Percentiles rank a stretch among this genome's conserved stretches.
Conservation (phyloP, 2,113 vertebrate species). For the Pica pica region DNA sequence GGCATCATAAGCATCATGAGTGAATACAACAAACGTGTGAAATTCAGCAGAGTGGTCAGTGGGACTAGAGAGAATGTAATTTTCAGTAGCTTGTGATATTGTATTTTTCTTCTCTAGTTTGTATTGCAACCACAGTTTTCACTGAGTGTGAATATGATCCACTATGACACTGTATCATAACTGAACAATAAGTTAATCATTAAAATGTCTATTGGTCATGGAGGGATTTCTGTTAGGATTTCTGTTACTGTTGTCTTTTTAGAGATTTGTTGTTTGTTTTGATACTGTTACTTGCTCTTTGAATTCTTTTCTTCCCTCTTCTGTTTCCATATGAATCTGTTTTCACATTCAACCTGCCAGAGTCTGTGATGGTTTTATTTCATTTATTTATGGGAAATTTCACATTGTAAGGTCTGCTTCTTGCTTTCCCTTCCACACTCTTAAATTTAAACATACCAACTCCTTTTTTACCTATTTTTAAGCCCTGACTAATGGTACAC, state of each 20-base stretch:
- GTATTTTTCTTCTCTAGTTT: neutral
- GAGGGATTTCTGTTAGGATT: neutral
- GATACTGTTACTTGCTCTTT: neutral
- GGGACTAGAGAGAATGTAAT: neutral
- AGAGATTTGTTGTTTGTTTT: neutral
- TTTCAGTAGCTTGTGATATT: neutral
- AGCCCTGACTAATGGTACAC: neutral
- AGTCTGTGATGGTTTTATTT: neutral
- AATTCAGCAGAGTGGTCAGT: neutral
- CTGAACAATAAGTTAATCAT: neutral
- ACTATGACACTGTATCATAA: neutral
- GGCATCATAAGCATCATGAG: neutral
- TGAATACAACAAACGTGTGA: neutral
- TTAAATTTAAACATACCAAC: neutral
- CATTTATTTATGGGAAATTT: neutral
- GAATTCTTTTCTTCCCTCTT: neutral
- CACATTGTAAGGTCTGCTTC: neutral
- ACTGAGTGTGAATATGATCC: neutral
- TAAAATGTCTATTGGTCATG: neutral
- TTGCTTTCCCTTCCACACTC: neutral
- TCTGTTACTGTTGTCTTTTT: neutral
- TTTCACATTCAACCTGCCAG: neutral
- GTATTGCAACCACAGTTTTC: neutral
- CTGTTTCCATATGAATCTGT: neutral
- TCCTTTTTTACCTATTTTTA: neutral